Base-by-base conservation (phyloP, 2,797 vertebrate species). In the Sebastes variabilis region DNA sequence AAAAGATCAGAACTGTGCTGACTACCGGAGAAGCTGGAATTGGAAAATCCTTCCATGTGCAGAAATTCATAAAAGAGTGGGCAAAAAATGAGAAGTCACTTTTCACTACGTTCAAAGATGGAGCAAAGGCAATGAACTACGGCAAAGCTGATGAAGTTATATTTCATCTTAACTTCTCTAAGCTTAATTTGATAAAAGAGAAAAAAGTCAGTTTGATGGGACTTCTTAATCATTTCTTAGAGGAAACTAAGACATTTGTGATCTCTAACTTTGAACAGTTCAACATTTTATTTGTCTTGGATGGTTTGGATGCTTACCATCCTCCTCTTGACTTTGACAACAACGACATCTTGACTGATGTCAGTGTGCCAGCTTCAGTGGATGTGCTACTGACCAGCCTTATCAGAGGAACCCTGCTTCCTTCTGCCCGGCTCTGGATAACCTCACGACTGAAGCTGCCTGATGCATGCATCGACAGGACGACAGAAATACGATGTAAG, bases 401-500 rank as follows among this genome's bases (percentile, higher is more conserved):
- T 59, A 88, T 90, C 73, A 71, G 10, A 58, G 86, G 84, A 72
- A 60, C 72, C 42, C 82, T 88, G 69, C 73, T 90, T 32, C 86
- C 86, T 8, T 69, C 62, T 24, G 86, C 86, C 18, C 8, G 5
- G 8, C 6, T 90, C 69, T 90, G 88, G 88, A 87, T 90, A 46
- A 83, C 72, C 22, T 81, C 78, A 9, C 24, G n/a, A 75, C 70
- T 4, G 38, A 14, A 22, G 9, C 27, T 88, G 67, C 61, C 62
- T 42, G 22, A 30, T 13, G 1, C 18, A 3, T 5, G 1, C 16
- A 49, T 86, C 6, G 1, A 85, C 68, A 85, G 71, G 60, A 66
- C 2, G 9, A 90, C 87, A 67, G 68, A 89, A 83, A 91, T 90
- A 75, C 68, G 83, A 85, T 81, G 90, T 90, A 79, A 87, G 72